Evolutionary conservation across 2,113 vertebrate genomes (phyloP), one percentile per base, ranked within the genome.

Genomic region (Mugil cephalus): DNA sequence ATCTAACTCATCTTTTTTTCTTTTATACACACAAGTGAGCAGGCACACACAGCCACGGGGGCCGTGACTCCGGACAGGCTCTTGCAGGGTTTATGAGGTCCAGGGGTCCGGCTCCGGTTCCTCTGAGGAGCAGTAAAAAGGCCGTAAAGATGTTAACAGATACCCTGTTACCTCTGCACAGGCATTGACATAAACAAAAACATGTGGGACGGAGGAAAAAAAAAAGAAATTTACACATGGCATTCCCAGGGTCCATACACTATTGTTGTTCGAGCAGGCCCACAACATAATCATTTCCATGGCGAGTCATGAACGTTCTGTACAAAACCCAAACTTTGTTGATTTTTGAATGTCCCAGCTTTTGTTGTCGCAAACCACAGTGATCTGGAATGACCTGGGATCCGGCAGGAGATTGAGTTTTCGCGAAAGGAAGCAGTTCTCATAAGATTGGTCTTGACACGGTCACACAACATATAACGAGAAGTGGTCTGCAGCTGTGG

Each of bases 1-100:
- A 9, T 78, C 9, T 19, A 36, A 53, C 74, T 65, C 39, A 61
- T 68, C 1, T 47, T 11, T 30, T 17, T 18, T 15, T 12, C 12
- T 43, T 18, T 21, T 35, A 43, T 3, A 58, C 62, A 52, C 38
- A 65, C 7, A 54, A 46, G 18, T 36, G 61, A 59, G 21, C 34
- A 3, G 13, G 13, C 15, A n/a, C 69, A 34, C n/a, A 13, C 18
- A 43, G 46, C 82, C 74, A 58, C 55, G 8, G 1, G 68, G 82
- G 82, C 68, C 51, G 34, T n/a, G 60, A 50, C 63, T 21, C 67
- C 64, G 68, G 77, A 61, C 67, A 42, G 46, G 40, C 82, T 80
- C 71, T 15, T 66, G 73, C 53, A 68, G 80, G 47, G 76, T 90
- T 90, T 80, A 89, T 87, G 84, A 87, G 79, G 77, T 84, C 56